phyloP scores from a whole-genome alignment of 2,113 vertebrate genomes.

The Heterochromis multidens region DNA sequence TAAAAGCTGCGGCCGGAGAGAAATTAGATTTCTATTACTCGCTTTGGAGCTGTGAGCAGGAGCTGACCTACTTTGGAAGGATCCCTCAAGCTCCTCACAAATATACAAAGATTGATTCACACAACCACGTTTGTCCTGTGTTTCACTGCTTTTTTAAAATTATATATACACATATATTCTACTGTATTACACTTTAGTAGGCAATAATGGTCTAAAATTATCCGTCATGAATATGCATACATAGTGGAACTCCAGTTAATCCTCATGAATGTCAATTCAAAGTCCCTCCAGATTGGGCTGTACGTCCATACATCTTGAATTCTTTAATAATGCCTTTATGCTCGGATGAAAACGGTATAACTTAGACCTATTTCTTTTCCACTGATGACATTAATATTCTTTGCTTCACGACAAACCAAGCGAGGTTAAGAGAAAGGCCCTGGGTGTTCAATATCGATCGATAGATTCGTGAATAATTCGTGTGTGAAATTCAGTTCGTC shows the following conservation, averaged over 20 bases:
- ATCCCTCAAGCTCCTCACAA: neutral
- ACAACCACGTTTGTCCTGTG: neutral
- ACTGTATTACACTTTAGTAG: too few relatives aligned
- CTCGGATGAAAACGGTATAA: constrained; percentile 11
- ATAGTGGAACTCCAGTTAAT: neutral
- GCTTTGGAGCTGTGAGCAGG: constrained; percentile 13
- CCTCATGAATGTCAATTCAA: neutral
- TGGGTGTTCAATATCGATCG: constrained; percentile 75
- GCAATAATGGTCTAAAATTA: neutral
- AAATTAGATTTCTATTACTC: constrained; percentile 31
- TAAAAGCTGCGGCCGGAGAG: neutral
- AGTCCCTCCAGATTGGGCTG: neutral
- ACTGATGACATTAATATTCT: constrained; percentile 66
- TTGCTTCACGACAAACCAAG: constrained; percentile 68
- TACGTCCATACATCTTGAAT: neutral
- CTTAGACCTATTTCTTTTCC: constrained; percentile 30
- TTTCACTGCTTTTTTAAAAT: neutral
- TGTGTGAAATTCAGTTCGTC: constrained; percentile 78
- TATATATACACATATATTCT: neutral
- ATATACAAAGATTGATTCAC: constrained; percentile 4
- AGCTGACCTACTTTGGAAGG: constrained; percentile 46
- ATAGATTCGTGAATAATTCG: constrained; percentile 80
- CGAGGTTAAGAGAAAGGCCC: constrained; percentile 70
- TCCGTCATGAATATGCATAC: neutral
- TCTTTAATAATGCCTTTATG: constrained; percentile 5